These are phyloP conservation scores for Oasisia sp. DNA, from an alignment of 2,888 invertebrate species.

Conservation along the genomic window DNA sequence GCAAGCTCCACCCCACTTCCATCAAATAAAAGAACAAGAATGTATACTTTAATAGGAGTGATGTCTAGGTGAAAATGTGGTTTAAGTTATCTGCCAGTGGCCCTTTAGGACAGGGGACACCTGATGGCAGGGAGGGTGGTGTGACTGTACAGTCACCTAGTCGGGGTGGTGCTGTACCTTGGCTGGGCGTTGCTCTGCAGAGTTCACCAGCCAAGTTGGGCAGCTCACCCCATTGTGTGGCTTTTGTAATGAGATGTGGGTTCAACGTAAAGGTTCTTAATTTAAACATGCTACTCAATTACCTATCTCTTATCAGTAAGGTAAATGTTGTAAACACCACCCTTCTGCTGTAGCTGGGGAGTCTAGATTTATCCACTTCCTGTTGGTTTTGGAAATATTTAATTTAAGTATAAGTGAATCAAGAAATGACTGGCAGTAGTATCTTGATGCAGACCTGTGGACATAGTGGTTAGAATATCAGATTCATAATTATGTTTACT, in stretches of 20 bases:
- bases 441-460: background rate
- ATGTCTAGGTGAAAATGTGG: background rate
- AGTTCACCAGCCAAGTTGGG: background rate
- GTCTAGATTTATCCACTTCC: background rate
- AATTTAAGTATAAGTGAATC: background rate
- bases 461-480: background rate
- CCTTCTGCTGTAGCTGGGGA: background rate
- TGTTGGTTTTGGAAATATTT: background rate
- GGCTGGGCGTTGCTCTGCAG: background rate
- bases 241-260: background rate
- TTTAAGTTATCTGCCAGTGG: background rate
- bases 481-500: background rate
- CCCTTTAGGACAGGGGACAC: background rate
- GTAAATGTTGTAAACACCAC: background rate
- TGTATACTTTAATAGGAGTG: too few species aligned
- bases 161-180: background rate
- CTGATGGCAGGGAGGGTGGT: background rate
- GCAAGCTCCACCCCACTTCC: too few species aligned
- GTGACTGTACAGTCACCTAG: background rate
- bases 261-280: background rate
- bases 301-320: background rate
- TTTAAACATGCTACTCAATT: background rate
- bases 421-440: background rate
- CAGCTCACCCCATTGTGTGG: background rate
- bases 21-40: too few species aligned